Evolutionary conservation across 2,888 invertebrate species (phyloP).

Genomic region (Drosophila ustulata): DNA sequence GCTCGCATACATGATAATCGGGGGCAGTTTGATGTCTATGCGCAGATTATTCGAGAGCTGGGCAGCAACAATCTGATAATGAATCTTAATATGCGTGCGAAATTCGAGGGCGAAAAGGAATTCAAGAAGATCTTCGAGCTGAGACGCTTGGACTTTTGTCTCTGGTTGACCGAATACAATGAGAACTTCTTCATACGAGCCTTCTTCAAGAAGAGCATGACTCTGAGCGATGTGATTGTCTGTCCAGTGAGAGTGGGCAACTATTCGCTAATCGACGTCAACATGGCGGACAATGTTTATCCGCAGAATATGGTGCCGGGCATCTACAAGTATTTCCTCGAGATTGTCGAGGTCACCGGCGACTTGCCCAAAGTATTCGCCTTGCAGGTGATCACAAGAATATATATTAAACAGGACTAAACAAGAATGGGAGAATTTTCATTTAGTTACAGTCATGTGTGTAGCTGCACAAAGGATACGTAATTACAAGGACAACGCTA

Average conservation of each 20-base stretch:
- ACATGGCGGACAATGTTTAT: slow-evolving; percentile 36
- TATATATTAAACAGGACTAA: slow-evolving; percentile 20
- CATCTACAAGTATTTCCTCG: slow-evolving; percentile 60
- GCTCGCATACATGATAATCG: slow-evolving; percentile 40
- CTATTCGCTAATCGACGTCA: slow-evolving; percentile 48
- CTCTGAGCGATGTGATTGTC: slow-evolving; percentile 30
- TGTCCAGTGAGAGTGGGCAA: slow-evolving; percentile 62
- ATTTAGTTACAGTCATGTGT: slow-evolving; percentile 1
- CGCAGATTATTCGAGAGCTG: slow-evolving; percentile 42
- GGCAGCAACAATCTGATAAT: slow-evolving; percentile 64
- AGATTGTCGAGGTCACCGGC: slow-evolving; percentile 57
- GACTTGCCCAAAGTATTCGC: slow-evolving; percentile 67
- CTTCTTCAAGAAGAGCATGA: slow-evolving; percentile 48
- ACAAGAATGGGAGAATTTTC: neutral
- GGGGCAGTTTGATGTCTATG: slow-evolving; percentile 44
- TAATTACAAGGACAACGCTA: slow-evolving; percentile 65
- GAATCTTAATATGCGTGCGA: slow-evolving; percentile 52
- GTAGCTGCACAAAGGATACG: slow-evolving; percentile 51
- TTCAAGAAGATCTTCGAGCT: slow-evolving; percentile 49
- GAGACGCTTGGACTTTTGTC: slow-evolving; percentile 59
- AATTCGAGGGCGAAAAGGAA: neutral
- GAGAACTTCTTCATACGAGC: slow-evolving; percentile 33
- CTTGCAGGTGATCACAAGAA: slow-evolving; percentile 58
- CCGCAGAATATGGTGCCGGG: slow-evolving; percentile 42
- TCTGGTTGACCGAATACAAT: slow-evolving; percentile 48